These are phyloP conservation scores for Zaprionus lachaisei DNA, from an alignment of 1,140 invertebrate genomes.

Conservation along the genomic window DNA sequence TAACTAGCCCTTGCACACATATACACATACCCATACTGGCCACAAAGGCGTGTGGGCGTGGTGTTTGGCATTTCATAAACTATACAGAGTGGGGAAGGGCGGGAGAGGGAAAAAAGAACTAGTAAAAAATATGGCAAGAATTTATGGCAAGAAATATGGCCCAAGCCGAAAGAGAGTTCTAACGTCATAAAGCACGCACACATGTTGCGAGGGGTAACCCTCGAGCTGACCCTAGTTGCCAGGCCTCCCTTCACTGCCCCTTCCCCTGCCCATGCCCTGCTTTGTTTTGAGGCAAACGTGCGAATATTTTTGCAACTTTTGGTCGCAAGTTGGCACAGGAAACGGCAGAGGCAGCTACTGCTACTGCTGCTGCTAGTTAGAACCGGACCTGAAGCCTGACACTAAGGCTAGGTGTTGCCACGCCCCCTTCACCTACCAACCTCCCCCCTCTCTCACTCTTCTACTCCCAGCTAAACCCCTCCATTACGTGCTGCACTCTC, in stretches of 20 bases:
- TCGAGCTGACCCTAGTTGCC: background rate
- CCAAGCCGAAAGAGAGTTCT: conserved; percentile 49
- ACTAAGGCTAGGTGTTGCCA: conserved; percentile 37
- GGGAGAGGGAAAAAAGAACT: conserved; percentile 2
- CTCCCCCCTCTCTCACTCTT: too few species aligned
- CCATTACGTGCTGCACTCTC: conserved; percentile 1
- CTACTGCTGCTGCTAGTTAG: conserved; percentile 9
- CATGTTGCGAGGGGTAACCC: conserved; percentile 41
- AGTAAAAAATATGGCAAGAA: conserved; percentile 51
- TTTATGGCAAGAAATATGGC: conserved; percentile 79
- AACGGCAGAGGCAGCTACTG: conserved; percentile 66
- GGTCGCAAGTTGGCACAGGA: conserved; percentile 78
- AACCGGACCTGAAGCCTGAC: conserved; percentile 20
- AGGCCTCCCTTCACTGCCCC: background rate
- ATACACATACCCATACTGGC: background rate
- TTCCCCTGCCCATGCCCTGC: conserved; percentile 14
- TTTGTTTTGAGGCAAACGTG: conserved; percentile 78
- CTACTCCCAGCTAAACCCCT: background rate
- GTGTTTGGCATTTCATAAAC: conserved; percentile 54
- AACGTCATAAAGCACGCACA: conserved; percentile 65
- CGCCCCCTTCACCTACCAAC: background rate
- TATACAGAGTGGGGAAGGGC: conserved; percentile 10
- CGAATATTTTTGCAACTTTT: conserved; percentile 82
- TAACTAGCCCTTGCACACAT: conserved; percentile 43
- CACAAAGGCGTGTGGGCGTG: conserved; percentile 23